Evolutionary conservation across 2,888 invertebrate species (phyloP), one percentile per base, ranked within the genome.

Genomic region (Troides oblongomaculatus): DNA sequence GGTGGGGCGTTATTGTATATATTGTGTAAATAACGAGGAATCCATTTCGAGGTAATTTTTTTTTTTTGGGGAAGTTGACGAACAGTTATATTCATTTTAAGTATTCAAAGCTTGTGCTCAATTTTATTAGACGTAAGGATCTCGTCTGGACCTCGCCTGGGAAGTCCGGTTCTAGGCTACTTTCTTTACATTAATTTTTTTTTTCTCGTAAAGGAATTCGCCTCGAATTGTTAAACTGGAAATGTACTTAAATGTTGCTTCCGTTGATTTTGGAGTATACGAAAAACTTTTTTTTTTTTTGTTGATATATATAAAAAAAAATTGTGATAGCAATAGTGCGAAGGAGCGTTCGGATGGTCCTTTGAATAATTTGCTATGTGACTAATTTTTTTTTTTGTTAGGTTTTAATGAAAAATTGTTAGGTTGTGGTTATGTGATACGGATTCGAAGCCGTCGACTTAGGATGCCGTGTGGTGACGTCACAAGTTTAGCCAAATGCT

Each of bases 21-120:
- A 91, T 79, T 89, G 85, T 92, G 92, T 92, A 92, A 89, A 92
- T 92, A 21, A 91, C 74, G 79, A 81, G 76, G 30, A 80, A 77
- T 76, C 77, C 80, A 84, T 89, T 89, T 90, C 86, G 83, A 83
- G 75, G 80, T 81, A 82, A 79, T 81, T 82, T 84, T 21, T 21
- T 21, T 21, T 21, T 43, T 46, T 46, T 46, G 46, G 14, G 76
- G 80, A 87, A 82, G 80, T 85, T 83, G 82, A 86, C 60, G 62
- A 63, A 10, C 10, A 10, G 10, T 46, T 4, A 46, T 46, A 4
- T 14, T 84, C 86, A 84, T 81, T 76, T 86, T 89, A 85, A 85
- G 84, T 87, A 80, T 86, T 83, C 84, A 87, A 84, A 88, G 91
- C 92, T 90, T 92, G 85, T 90, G 92, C 92, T 92, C 92, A 92